Conservation (phyloP, 2,797 vertebrate genomes). For the Hemibagrus guttatus region DNA sequence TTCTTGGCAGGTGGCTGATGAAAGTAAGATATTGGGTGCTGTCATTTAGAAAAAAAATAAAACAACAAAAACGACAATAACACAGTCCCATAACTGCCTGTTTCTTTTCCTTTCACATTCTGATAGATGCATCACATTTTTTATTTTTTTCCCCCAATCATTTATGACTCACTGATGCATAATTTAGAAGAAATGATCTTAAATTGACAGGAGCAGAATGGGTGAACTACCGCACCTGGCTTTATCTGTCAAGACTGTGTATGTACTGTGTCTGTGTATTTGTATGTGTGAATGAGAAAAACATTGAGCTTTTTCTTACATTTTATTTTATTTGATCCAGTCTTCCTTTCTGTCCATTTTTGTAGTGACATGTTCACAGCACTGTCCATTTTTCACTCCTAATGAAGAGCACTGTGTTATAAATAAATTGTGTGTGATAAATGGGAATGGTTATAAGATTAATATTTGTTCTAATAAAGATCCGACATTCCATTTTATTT, state of each 20-base stretch:
- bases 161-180: background rate
- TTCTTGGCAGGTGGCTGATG: background rate
- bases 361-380: background rate
- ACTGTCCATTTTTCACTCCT: background rate
- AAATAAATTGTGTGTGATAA: slow-evolving; percentile 9
- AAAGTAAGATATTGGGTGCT: background rate
- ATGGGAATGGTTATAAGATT: slow-evolving; percentile 8
- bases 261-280: background rate
- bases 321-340: background rate
- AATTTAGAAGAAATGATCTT: background rate
- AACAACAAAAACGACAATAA: background rate
- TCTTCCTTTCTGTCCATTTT: background rate
- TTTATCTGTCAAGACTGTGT: background rate
- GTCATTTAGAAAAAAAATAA: background rate
- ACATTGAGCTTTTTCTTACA: background rate
- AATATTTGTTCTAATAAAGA: background rate
- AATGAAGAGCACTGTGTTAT: slow-evolving; percentile 14
- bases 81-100: background rate
- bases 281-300: background rate
- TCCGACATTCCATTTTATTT: background rate
- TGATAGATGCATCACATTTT: background rate
- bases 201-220: background rate
- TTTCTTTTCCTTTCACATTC: background rate
- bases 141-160: background rate
- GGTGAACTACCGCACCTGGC: background rate